Conservation (phyloP, 2,797 vertebrate species). For the Tapera naevia region DNA sequence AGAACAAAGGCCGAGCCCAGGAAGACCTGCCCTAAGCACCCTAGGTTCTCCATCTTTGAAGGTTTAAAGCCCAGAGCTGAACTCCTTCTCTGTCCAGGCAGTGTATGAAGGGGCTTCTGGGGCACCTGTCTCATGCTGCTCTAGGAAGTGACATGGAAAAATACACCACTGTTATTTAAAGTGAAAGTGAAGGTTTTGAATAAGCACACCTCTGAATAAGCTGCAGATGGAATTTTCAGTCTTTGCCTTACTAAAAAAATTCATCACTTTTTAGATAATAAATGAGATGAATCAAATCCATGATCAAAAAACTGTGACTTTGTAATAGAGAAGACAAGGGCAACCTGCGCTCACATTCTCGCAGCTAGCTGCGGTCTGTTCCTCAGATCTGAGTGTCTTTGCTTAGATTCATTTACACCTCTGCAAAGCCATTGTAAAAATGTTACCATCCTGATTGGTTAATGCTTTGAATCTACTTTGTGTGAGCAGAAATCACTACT, state of each 20-base stretch:
- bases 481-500: background rate
- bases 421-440: background rate
- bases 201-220: background rate
- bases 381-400: background rate
- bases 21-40: background rate
- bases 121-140: background rate
- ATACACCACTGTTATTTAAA: background rate
- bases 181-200: background rate
- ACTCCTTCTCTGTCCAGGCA: background rate
- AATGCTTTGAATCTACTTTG: background rate
- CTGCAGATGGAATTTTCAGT: background rate
- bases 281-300: background rate
- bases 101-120: background rate
- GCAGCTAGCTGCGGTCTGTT: background rate
- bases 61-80: background rate
- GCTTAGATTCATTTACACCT: conserved; percentile 19
- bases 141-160: background rate
- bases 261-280: background rate
- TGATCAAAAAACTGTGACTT: conserved; percentile 8
- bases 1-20: background rate
- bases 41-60: background rate
- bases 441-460: background rate
- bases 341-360: background rate
- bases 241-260: background rate
- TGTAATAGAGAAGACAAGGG: background rate